phyloP scores from a whole-genome alignment of 2,888 invertebrate species.

The Eustalomyia histrio region DNA sequence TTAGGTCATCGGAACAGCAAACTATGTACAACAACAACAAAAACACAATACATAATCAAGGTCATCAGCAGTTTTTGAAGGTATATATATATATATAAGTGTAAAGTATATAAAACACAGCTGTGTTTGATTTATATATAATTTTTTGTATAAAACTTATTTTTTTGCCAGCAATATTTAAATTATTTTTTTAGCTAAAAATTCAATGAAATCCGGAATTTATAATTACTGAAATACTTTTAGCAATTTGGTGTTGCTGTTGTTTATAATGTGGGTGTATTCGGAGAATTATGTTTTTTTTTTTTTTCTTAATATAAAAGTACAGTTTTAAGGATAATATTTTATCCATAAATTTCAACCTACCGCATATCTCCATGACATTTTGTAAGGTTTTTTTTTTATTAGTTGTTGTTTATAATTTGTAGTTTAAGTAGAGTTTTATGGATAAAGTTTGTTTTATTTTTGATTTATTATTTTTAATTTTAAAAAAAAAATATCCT shows the following conservation, averaged over 20 bases:
- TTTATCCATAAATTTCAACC: constrained; percentile 62
- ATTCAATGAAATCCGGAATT: too few species aligned
- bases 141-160: neutral
- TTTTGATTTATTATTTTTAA: constrained; percentile 27
- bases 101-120: constrained; percentile 36
- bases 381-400: constrained; percentile 55
- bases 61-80: constrained; percentile 43
- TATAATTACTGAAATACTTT: too few species aligned
- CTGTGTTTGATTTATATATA: constrained; percentile 32
- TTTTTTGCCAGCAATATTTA: too few species aligned
- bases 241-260: too few species aligned
- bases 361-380: constrained; percentile 77
- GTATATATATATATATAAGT: constrained; percentile 1
- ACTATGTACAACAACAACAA: neutral
- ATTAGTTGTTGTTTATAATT: constrained; percentile 30
- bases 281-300: too few species aligned
- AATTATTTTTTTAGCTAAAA: too few species aligned
- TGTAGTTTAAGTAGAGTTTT: constrained; percentile 21
- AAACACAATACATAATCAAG: constrained; percentile 47
- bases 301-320: too few species aligned
- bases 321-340: neutral
- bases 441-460: constrained; percentile 6
- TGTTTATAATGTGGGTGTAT: too few species aligned
- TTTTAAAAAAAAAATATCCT: constrained; percentile 33
- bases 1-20: constrained; percentile 59